Evolutionary conservation across 2,113 vertebrate species (phyloP), one percentile per base, ranked within the genome.

Genomic region (Blennius ocellaris): DNA sequence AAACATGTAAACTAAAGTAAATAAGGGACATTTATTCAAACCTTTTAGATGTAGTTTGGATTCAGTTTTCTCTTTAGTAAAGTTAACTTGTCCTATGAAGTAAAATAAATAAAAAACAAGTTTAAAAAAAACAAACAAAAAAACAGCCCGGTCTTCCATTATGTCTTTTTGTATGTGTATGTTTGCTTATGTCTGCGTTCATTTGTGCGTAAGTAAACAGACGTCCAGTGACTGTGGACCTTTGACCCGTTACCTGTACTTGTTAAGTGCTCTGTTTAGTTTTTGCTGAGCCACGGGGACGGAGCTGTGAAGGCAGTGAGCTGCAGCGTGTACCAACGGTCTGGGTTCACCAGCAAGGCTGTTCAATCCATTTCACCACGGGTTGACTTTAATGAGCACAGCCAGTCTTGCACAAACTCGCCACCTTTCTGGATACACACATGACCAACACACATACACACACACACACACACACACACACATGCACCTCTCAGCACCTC

Each of bases 361-460:
- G 87, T 80, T 89, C 84, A 89, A 90, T 82, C 89, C 88, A 89
- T 90, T 92, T 89, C 83, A 85, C 82, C 38, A 39, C 60, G 41
- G 84, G 78, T 59, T 89, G 89, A 91, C 90, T 90, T 90, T 91
- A 90, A 90, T 89, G 88, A 90, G 86, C 64, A 58, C 55, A 74
- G 80, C 78, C 79, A 73, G 69, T 57, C 67, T 74, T 54, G 64
- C 8, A 43, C 71, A 78, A 77, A 72, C 73, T 67, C 8, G 14
- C 80, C 69, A 68, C 82, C 77, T 57, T 39, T 74, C 58, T 43
- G 56, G 55, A 80, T 63, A 17, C 74, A 81, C 45, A 3, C 69
- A 16, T 73, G 44, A 78, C 52, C 73, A 57, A 82, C 79, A 80
- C 63, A 74, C 51, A 73, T 51, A 4, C 43, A 53, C 45, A 21